Conservation (phyloP, 2,888 invertebrate genomes). For the Cosmorhoe ocellata region DNA sequence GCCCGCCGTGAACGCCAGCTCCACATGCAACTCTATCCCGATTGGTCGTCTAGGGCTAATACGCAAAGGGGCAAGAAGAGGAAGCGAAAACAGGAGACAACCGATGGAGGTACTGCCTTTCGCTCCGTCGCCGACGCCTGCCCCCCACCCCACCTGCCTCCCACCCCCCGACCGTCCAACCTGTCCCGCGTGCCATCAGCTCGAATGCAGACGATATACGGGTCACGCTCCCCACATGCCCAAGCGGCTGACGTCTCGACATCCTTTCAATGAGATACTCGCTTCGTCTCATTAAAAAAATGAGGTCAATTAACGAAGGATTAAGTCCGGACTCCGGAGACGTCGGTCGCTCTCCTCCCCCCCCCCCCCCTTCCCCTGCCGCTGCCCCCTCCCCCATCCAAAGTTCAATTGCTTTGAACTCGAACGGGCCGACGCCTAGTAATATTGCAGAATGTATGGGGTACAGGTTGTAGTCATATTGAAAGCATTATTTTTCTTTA, state of each 20-base stretch:
- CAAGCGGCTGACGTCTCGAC: slow-evolving; percentile 60
- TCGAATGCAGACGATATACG: slow-evolving; percentile 32
- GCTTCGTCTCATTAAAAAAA: slow-evolving; percentile 66
- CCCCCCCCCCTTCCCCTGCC: too few species aligned
- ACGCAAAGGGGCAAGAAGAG: slow-evolving; percentile 99
- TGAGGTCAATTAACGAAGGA: slow-evolving; percentile 77
- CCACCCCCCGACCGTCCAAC: slow-evolving; percentile 28
- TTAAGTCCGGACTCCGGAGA: slow-evolving; percentile 69
- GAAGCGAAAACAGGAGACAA: slow-evolving; percentile 99
- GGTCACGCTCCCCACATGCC: slow-evolving; percentile 48
- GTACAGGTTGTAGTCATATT: slow-evolving; percentile 79
- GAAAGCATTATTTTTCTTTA: slow-evolving; percentile 66
- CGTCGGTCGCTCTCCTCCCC: slow-evolving; percentile 50
- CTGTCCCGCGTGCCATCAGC: slow-evolving; percentile 20
- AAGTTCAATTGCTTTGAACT: slow-evolving; percentile 76
- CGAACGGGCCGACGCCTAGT: slow-evolving; percentile 63
- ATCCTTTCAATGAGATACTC: slow-evolving; percentile 45
- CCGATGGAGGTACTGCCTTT: slow-evolving; percentile 95
- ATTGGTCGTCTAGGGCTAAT: slow-evolving; percentile 99
- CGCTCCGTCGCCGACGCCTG: slow-evolving; percentile 62
- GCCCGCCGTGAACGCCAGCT: slow-evolving; percentile 99
- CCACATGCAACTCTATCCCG: slow-evolving; percentile 99
- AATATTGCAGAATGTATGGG: slow-evolving; percentile 76
- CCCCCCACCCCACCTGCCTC: slow-evolving; percentile 20
- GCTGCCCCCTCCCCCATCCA: slow-evolving; percentile 35